phyloP scores from a whole-genome alignment of 1,140 invertebrate species.

The Drosophila simulans region DNA sequence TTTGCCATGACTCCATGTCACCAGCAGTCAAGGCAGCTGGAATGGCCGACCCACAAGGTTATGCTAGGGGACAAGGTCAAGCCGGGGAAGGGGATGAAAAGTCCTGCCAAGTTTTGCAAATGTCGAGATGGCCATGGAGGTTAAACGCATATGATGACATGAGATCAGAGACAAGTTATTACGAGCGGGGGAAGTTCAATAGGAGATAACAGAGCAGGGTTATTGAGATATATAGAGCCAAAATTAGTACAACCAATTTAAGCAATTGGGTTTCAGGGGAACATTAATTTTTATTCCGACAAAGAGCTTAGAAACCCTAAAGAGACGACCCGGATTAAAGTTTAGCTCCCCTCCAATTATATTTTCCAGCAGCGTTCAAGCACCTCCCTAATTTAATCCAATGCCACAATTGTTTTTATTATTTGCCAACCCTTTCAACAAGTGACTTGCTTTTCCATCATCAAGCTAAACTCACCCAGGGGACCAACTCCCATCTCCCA shows the following conservation, averaged over 20 bases:
- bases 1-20: neutral
- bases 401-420: constrained; percentile 44
- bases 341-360: constrained; percentile 31
- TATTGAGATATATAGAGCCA: neutral
- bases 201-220: neutral
- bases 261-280: too few relatives aligned
- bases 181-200: constrained; percentile 14
- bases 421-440: constrained; percentile 64
- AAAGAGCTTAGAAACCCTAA: neutral
- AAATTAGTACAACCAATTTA: neutral
- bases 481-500: constrained; percentile 22
- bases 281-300: neutral
- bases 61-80: constrained; percentile 31
- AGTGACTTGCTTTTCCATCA: constrained; percentile 65
- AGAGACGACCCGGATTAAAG: neutral
- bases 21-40: constrained; percentile 6
- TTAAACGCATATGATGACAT: constrained; percentile 36
- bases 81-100: neutral
- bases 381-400: constrained; percentile 31
- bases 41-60: constrained; percentile 23
- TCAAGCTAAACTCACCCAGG: constrained; percentile 40
- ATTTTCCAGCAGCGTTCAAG: neutral
- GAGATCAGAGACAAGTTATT: constrained; percentile 19
- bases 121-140: constrained; percentile 6
- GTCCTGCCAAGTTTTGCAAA: constrained; percentile 19